phyloP scores from a whole-genome alignment of 2,113 vertebrate genomes.

The Columbina picui region DNA sequence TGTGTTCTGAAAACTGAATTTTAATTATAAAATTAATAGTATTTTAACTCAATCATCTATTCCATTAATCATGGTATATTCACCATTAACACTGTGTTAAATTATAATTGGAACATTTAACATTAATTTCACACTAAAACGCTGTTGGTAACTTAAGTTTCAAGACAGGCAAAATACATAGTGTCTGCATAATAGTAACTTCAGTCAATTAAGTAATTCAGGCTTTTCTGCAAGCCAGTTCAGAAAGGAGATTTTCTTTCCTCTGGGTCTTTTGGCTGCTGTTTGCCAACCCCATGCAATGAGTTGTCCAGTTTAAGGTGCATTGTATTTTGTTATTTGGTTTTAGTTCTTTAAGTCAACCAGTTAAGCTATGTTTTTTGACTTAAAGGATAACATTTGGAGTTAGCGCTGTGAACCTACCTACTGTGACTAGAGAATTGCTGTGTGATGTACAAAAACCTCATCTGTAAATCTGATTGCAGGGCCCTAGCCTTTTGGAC shows the following conservation, averaged over 20 bases:
- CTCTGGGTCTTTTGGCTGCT: neutral
- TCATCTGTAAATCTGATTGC: neutral
- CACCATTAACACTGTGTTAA: neutral
- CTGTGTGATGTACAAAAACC: neutral
- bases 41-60: too few species aligned
- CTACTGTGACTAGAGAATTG: neutral
- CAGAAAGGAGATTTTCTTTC: neutral
- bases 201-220: neutral
- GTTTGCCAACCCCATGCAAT: neutral
- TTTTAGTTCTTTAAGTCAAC: neutral
- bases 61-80: neutral
- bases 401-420: neutral
- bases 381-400: neutral
- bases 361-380: neutral
- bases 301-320: neutral
- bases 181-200: neutral
- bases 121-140: neutral
- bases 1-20: neutral
- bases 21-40: neutral
- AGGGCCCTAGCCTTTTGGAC: neutral
- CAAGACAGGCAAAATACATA: neutral
- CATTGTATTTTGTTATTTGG: fast-evolving
- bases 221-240: neutral
- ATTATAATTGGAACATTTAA: too few species aligned
- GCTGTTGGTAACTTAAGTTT: neutral